phyloP scores from a whole-genome alignment of 1,140 invertebrate genomes.

The Melanaphis sacchari region DNA sequence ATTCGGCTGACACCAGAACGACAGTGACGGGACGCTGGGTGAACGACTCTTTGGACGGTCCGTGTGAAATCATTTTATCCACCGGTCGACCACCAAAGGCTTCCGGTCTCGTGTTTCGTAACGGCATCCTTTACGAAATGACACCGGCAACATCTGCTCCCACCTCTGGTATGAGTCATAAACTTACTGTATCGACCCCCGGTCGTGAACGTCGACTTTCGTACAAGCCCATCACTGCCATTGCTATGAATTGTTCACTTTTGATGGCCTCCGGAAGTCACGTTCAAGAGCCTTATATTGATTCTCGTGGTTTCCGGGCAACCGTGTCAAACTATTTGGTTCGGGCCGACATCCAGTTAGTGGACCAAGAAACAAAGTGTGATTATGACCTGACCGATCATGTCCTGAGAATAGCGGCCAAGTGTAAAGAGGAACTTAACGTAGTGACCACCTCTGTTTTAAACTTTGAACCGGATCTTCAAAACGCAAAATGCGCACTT shows the following conservation, averaged over 20 bases:
- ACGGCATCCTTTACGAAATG: neutral
- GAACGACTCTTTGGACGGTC: slow-evolving; percentile 2
- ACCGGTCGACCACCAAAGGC: neutral
- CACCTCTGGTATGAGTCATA: neutral
- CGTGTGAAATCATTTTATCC: slow-evolving; percentile 1
- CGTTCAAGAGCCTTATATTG: too few species aligned
- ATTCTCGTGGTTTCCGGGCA: neutral
- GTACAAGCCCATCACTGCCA: neutral
- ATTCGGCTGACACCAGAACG: neutral
- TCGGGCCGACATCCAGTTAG: neutral
- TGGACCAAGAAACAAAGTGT: too few species aligned
- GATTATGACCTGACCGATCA: neutral
- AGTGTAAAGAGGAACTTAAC: neutral
- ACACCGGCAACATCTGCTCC: neutral
- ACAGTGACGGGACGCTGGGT: neutral
- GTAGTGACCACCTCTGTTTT: too few species aligned
- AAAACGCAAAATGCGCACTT: neutral
- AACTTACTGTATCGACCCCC: too few species aligned
- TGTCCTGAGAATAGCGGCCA: neutral
- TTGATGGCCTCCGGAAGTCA: too few species aligned
- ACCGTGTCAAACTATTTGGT: neutral
- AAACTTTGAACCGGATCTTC: neutral
- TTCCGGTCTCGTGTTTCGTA: neutral
- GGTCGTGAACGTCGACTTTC: neutral
- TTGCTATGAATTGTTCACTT: neutral